Evolutionary conservation across 1,140 invertebrate species (phyloP).

Genomic region (Subanguina moxae): DNA sequence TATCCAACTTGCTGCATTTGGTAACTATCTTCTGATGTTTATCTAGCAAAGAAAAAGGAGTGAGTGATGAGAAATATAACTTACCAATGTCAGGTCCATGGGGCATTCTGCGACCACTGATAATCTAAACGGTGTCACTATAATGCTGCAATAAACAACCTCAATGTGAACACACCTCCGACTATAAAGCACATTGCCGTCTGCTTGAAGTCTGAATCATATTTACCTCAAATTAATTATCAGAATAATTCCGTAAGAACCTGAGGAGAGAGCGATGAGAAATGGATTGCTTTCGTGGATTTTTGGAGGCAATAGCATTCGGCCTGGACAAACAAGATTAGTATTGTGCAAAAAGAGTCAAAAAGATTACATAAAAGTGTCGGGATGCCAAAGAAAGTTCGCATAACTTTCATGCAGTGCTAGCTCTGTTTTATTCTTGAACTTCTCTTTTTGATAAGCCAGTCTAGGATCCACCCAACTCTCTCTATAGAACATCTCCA

Average conservation of each 20-base stretch:
- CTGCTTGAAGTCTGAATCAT: conserved; percentile 40
- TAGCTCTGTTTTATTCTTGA: conserved; percentile 54
- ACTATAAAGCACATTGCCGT: conserved; percentile 47
- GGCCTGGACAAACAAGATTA: conserved; percentile 40
- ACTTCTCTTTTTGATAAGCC: conserved; percentile 45
- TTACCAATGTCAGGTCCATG: conserved; percentile 83
- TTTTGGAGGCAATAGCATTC: conserved; percentile 59
- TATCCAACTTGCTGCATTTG: too few relatives aligned
- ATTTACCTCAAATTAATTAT: background rate
- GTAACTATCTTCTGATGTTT: too few relatives aligned
- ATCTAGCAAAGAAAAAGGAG: too few relatives aligned
- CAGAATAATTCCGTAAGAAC: background rate
- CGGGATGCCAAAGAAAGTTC: conserved; percentile 58
- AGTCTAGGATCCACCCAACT: conserved; percentile 51
- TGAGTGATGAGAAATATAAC: too few relatives aligned
- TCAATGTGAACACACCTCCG: too few relatives aligned
- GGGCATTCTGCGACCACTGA: conserved; percentile 92
- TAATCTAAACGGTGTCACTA: conserved; percentile 65
- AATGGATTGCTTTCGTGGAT: conserved; percentile 57
- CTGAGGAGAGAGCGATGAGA: conserved; percentile 50
- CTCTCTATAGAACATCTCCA: conserved; percentile 58
- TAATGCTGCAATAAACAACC: too few relatives aligned
- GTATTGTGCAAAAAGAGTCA: background rate
- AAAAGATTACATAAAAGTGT: conserved; percentile 45
- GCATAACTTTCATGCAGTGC: conserved; percentile 55